A percentile compares a stretch with the other conserved stretches of the same genome.
Evolutionary conservation across 2,113 vertebrate species (phyloP).

Genomic region (Antennarius striatus): DNA sequence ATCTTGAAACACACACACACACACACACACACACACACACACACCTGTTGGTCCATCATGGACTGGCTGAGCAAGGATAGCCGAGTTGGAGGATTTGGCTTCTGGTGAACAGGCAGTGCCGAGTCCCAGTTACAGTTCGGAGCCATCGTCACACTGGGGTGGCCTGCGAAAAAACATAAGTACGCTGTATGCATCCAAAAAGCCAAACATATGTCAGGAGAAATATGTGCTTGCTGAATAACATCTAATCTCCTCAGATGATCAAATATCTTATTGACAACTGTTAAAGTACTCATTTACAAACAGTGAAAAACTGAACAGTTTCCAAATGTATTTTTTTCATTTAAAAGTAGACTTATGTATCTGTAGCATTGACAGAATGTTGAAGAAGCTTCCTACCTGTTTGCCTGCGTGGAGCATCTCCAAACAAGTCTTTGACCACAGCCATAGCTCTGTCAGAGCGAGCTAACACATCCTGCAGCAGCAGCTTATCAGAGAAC

Average conservation of each 20-base stretch:
- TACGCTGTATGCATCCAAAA: background rate
- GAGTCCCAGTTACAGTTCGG: slow-evolving; percentile 81
- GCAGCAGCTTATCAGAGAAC: slow-evolving; percentile 87
- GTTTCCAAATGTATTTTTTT: background rate
- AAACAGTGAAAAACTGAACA: background rate
- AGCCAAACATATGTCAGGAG: background rate
- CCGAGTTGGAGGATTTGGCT: slow-evolving; percentile 78
- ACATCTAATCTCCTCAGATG: background rate
- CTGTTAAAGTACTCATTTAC: background rate
- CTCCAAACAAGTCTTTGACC: slow-evolving; percentile 85
- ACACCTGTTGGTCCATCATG: slow-evolving; percentile 82
- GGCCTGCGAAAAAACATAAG: slow-evolving; percentile 77
- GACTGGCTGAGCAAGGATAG: slow-evolving; percentile 83
- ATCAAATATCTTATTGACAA: background rate
- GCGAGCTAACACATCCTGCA: slow-evolving; percentile 84
- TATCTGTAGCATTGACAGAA: background rate
- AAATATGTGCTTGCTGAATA: background rate
- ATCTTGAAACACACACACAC: background rate
- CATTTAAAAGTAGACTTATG: background rate
- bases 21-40: slow-evolving; percentile 49
- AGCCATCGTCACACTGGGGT: slow-evolving; percentile 90
- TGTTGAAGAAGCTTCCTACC: slow-evolving; percentile 71
- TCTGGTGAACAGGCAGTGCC: slow-evolving; percentile 76
- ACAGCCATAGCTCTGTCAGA: slow-evolving; percentile 87
- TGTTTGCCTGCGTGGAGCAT: slow-evolving; percentile 84